These are phyloP conservation scores for Mesorhabditis spiculigera DNA, from an alignment of 2,888 invertebrate species.

Conservation along the genomic window DNA sequence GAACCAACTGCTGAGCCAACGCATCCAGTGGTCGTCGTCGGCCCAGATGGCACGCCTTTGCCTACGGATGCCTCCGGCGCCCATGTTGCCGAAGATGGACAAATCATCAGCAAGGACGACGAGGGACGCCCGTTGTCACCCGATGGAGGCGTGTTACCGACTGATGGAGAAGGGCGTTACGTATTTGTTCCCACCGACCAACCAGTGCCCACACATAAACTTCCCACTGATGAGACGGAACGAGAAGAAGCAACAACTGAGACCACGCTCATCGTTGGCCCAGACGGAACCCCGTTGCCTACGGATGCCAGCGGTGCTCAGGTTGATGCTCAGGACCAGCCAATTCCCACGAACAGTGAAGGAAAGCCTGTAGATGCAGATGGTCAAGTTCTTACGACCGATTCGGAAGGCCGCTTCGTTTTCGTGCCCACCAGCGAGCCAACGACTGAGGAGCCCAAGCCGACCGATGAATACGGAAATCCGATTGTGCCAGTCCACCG, in stretches of 20 bases:
- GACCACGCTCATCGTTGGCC: constrained; percentile 18
- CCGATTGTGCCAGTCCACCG: constrained; percentile 17
- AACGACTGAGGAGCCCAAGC: constrained; percentile 21
- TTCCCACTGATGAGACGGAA: constrained; percentile 17
- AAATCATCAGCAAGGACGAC: constrained; percentile 16
- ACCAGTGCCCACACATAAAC: not conserved
- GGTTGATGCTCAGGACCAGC: constrained; percentile 14
- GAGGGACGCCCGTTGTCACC: constrained; percentile 30
- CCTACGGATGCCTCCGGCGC: constrained; percentile 18
- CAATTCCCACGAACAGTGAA: not conserved
- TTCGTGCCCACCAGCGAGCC: too few species aligned
- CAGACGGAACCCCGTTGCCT: constrained; percentile 24
- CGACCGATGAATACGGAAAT: constrained; percentile 27
- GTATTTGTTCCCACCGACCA: constrained; percentile 13
- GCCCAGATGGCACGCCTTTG: constrained; percentile 23
- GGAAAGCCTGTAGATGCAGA: constrained; percentile 19
- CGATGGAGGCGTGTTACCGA: constrained; percentile 34
- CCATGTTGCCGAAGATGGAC: constrained; percentile 28
- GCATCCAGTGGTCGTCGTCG: too few species aligned
- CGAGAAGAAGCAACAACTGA: constrained; percentile 28
- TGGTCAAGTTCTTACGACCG: constrained; percentile 32
- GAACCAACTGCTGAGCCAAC: constrained; percentile 10
- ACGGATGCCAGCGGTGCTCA: constrained; percentile 20
- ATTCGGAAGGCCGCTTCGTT: constrained; percentile 20
- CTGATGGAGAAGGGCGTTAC: constrained; percentile 13